These are phyloP conservation scores for Oxyruncus cristatus DNA, from an alignment of 2,113 vertebrate species.

Conservation along the genomic window DNA sequence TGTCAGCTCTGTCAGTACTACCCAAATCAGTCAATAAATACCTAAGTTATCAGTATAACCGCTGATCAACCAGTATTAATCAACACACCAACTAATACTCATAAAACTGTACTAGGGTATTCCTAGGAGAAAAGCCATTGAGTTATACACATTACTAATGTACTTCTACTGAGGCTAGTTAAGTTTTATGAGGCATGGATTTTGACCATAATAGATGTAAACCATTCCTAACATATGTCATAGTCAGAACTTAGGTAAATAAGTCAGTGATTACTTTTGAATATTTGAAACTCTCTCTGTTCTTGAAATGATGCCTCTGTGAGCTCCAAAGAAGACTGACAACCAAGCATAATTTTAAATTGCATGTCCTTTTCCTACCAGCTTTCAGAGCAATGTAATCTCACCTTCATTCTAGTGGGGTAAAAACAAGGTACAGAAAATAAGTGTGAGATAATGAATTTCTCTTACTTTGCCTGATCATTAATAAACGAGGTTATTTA, in stretches of 20 bases:
- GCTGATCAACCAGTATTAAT: background rate
- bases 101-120: background rate
- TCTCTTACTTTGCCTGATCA: conserved; percentile 49
- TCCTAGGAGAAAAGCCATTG: background rate
- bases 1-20: background rate
- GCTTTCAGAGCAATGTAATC: background rate
- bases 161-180: background rate
- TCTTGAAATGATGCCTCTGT: background rate
- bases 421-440: conserved; percentile 12
- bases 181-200: background rate
- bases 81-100: background rate
- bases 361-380: background rate
- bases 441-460: conserved; percentile 45
- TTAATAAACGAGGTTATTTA: conserved; percentile 65
- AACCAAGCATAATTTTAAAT: background rate
- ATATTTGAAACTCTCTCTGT: background rate
- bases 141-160: background rate
- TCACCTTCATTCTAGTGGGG: background rate
- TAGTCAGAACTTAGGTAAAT: background rate
- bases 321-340: background rate
- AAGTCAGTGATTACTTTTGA: background rate
- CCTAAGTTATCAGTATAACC: background rate
- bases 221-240: background rate
- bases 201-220: background rate
- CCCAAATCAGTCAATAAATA: background rate